Conservation (phyloP, 1,140 invertebrate species). For the Tetranychus cinnabarinus region DNA sequence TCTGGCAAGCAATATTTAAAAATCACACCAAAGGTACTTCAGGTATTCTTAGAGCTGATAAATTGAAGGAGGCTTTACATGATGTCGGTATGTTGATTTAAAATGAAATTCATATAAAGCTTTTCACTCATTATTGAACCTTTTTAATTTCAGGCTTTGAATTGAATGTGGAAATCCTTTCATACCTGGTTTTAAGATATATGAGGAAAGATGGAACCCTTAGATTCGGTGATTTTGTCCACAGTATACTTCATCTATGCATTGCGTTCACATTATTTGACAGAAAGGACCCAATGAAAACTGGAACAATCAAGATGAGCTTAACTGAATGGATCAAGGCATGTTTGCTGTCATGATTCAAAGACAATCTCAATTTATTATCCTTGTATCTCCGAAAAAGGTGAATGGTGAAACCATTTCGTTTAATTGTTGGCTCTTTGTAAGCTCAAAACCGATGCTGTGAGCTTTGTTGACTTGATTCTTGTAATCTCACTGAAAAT, state of each 20-base stretch:
- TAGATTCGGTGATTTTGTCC: slow-evolving; percentile 76
- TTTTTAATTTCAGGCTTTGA: slow-evolving; percentile 36
- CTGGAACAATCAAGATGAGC: slow-evolving; percentile 51
- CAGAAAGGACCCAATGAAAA: slow-evolving; percentile 51
- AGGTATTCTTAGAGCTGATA: slow-evolving; percentile 62
- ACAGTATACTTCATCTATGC: slow-evolving; percentile 60
- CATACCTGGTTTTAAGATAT: slow-evolving; percentile 54
- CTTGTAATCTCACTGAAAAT: too few relatives aligned
- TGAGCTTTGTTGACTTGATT: too few relatives aligned
- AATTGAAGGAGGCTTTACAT: slow-evolving; percentile 50
- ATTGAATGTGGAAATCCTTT: slow-evolving; percentile 48
- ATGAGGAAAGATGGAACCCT: slow-evolving; percentile 80
- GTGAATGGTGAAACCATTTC: too few relatives aligned
- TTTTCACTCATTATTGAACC: neutral
- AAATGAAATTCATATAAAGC: neutral
- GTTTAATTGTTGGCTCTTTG: too few relatives aligned
- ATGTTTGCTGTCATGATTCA: neutral
- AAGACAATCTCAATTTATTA: too few relatives aligned
- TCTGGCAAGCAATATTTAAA: slow-evolving; percentile 73
- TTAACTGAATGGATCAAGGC: slow-evolving; percentile 56
- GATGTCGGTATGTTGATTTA: slow-evolving; percentile 38
- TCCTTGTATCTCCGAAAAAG: too few relatives aligned
- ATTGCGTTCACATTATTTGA: slow-evolving; percentile 69
- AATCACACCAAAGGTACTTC: slow-evolving; percentile 73
- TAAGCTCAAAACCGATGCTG: too few relatives aligned